Base-by-base conservation (phyloP, 37 sponge, comb jelly and placozoan species). In the Mnemiopsis leidyi region DNA sequence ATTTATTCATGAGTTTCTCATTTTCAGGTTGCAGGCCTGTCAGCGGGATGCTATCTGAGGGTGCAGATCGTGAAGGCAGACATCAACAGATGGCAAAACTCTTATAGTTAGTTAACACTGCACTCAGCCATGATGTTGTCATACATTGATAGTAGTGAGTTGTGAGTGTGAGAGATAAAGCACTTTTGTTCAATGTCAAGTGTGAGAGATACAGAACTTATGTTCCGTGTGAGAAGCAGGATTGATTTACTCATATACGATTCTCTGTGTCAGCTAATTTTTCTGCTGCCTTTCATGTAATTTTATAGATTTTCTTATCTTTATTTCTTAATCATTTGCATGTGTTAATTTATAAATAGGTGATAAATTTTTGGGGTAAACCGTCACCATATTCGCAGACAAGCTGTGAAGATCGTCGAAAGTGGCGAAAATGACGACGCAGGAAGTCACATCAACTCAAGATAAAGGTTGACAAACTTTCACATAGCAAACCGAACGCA, bases 31-130 rank as follows among this genome's bases (percentile, higher is more conserved):
- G 73, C 73, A 25, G 73, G 73, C 24, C 29, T 69, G 73, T 69
- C 73, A 69, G 73, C 73, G n/a, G 73, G 73, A 69, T 69, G 73
- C n/a, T 69, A 69, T 25, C 73, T 69, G 73, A 69, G 73, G 29
- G 73, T 69, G 7, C 73, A 69, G n/a, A 69, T 69, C 73, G 73
- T 69, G 73, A 69, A 69, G 73, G 73, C 24, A 20, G 73, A 69
- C 73, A 69, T 69, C 73, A 21, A 69, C 73, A 69, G 73, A 69
- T 69, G 73, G 73, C 73, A 69, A 69, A 69, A 25, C 73, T 69
- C 73, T 25, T 69, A 69, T 69, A 69, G 73, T 69, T 69, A 69
- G 73, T 69, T 28, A 25, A 16, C 29, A 28, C 73, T 5, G 7
- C 2, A 69, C 73, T 23, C 9, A 25, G n/a, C n/a, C 73, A 3